These are phyloP conservation scores for Drosophila borborema DNA, from an alignment of 2,888 invertebrate species.

Conservation along the genomic window DNA sequence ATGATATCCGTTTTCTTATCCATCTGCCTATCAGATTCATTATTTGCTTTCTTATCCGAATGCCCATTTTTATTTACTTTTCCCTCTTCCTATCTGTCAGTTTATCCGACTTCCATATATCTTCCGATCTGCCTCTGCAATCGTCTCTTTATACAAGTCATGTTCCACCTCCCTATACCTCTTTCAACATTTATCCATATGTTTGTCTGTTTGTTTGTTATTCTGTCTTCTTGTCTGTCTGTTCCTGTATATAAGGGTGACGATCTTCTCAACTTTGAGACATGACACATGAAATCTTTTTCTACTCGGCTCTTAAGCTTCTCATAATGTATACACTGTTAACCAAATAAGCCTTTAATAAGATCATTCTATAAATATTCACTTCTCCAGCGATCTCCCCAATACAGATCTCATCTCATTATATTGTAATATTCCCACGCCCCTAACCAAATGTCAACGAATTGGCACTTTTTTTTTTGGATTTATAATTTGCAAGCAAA, in stretches of 20 bases:
- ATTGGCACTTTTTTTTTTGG: conserved; percentile 42
- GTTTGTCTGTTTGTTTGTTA: neutral
- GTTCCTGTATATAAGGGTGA: too few relatives aligned
- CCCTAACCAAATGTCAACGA: conserved; percentile 40
- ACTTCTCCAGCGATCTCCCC: neutral
- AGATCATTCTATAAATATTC: neutral
- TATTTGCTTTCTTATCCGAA: neutral
- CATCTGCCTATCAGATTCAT: neutral
- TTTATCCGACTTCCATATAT: neutral
- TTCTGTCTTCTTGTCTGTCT: neutral
- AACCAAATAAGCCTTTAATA: neutral
- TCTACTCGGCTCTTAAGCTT: neutral
- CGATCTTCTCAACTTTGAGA: neutral
- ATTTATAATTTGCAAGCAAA: conserved; percentile 48
- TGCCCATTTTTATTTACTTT: neutral
- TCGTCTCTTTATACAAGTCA: too few relatives aligned
- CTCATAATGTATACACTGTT: neutral
- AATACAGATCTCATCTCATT: neutral
- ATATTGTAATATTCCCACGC: conserved; percentile 46
- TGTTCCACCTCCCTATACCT: neutral
- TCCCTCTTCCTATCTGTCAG: neutral
- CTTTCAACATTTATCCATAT: neutral
- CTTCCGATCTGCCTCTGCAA: neutral
- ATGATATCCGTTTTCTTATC: neutral
- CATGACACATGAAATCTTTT: neutral